Evolutionary conservation across 1,140 invertebrate genomes (phyloP).

Genomic region (Delia radicum): DNA sequence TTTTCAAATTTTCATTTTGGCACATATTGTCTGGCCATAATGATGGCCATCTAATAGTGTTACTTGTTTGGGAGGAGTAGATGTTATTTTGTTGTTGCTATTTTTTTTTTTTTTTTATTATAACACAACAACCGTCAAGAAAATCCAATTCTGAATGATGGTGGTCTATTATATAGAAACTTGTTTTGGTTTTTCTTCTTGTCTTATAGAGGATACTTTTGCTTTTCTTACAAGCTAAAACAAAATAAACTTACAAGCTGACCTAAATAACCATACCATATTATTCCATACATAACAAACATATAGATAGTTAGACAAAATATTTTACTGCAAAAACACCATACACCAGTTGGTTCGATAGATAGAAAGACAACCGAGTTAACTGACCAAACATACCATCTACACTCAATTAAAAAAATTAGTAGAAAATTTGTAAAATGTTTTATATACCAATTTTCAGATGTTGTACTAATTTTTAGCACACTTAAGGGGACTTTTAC

Average conservation of each 20-base stretch:
- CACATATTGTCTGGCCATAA: background rate
- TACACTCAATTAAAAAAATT: background rate
- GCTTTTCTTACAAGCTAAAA: background rate
- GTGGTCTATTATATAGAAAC: conserved; percentile 23
- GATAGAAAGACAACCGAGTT: background rate
- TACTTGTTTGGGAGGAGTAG: conserved; percentile 21
- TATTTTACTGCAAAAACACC: background rate
- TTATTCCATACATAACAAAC: conserved; percentile 6
- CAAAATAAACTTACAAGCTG: background rate
- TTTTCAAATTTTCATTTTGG: background rate
- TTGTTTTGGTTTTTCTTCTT: conserved; percentile 11
- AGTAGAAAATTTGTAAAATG: no score
- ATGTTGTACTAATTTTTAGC: no score
- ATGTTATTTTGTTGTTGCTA: background rate
- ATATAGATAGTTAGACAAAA: background rate
- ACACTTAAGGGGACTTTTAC: no score
- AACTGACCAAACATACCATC: background rate
- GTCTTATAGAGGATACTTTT: conserved; percentile 21
- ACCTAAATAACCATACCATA: conserved; percentile 17
- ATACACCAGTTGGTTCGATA: background rate
- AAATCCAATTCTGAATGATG: conserved; percentile 17
- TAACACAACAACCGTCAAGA: background rate
- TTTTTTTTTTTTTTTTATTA: background rate
- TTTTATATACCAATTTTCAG: no score
- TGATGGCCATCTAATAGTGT: conserved; percentile 19